These are phyloP conservation scores for Cantharis lateralis DNA, from an alignment of 2,888 invertebrate genomes.

Conservation along the genomic window DNA sequence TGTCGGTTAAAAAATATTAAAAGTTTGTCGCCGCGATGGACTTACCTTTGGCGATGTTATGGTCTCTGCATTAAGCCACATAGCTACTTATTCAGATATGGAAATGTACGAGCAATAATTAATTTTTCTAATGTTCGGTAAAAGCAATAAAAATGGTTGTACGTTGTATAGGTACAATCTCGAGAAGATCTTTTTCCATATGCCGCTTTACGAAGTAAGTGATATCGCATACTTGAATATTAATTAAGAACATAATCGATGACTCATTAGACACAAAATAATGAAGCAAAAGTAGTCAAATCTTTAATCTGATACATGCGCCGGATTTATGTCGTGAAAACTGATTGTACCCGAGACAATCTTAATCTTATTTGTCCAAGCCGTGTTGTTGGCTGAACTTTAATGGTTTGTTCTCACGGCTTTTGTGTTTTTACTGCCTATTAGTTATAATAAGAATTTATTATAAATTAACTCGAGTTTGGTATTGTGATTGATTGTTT, in stretches of 20 bases:
- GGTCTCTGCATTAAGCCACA: background rate
- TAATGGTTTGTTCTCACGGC: slow-evolving; percentile 35
- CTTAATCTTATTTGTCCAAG: slow-evolving; percentile 35
- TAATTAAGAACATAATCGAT: slow-evolving; percentile 25
- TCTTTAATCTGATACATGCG: slow-evolving; percentile 36
- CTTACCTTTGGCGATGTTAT: background rate
- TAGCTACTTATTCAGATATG: background rate
- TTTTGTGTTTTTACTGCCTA: slow-evolving; percentile 16
- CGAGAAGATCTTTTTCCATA: background rate
- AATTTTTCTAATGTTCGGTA: background rate
- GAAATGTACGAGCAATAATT: background rate
- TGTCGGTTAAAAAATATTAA: background rate
- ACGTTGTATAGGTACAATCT: background rate
- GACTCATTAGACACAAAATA: slow-evolving; percentile 33
- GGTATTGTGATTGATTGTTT: slow-evolving; percentile 29
- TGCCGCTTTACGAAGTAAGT: slow-evolving; percentile 10
- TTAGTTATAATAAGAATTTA: slow-evolving; percentile 20
- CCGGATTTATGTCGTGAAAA: slow-evolving; percentile 38
- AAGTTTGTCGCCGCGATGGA: background rate
- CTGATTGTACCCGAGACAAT: slow-evolving; percentile 33
- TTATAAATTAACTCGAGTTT: slow-evolving; percentile 21
- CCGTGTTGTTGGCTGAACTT: slow-evolving; percentile 33
- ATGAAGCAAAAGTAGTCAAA: slow-evolving; percentile 25
- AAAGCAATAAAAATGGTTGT: background rate
- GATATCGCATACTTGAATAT: slow-evolving; percentile 7